Percentiles rank a stretch among this genome's conserved stretches.
Conservation (phyloP, 1,140 invertebrate species). For the Meloidogyne exigua region DNA sequence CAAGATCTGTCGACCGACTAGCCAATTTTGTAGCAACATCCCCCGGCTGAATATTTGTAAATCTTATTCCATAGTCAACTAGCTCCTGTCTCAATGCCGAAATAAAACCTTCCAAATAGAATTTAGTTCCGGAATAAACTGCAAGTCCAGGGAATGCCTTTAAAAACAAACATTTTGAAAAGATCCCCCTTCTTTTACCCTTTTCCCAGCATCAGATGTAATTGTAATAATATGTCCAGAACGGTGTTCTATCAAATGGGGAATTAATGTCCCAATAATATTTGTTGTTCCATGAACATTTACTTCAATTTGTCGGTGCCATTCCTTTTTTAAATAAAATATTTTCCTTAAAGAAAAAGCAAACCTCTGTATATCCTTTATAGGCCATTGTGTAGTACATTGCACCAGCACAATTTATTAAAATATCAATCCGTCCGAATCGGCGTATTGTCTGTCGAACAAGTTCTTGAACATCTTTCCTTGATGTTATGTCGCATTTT, state of each 20-base stretch:
- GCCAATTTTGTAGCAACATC: conserved; percentile 66
- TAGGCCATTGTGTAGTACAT: conserved; percentile 67
- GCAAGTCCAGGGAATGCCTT: conserved; percentile 66
- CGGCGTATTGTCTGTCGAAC: conserved; percentile 27
- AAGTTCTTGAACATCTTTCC: conserved; percentile 42
- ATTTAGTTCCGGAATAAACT: conserved; percentile 67
- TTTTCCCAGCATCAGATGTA: conserved; percentile 66
- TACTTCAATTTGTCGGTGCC: conserved; percentile 65
- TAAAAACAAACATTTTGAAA: conserved; percentile 27
- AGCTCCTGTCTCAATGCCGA: conserved; percentile 65
- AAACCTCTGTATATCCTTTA: conserved; percentile 63
- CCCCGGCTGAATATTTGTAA: conserved; percentile 67
- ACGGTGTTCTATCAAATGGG: conserved; percentile 64
- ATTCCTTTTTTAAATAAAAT: conserved; percentile 48
- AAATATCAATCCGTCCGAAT: conserved; percentile 65
- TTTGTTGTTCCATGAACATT: conserved; percentile 66
- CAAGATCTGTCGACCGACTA: conserved; percentile 63
- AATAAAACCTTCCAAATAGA: conserved; percentile 66
- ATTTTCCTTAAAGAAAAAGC: background rate
- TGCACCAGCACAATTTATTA: conserved; percentile 67
- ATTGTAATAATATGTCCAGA: conserved; percentile 67
- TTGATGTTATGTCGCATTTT: conserved; percentile 45
- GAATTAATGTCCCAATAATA: conserved; percentile 65
- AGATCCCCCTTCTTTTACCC: conserved; percentile 46
- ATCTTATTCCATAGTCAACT: conserved; percentile 60